A percentile compares a stretch with the other conserved stretches of the same genome.
Conservation (phyloP, 2,113 vertebrate genomes). For the Hyperopisus bebe region DNA sequence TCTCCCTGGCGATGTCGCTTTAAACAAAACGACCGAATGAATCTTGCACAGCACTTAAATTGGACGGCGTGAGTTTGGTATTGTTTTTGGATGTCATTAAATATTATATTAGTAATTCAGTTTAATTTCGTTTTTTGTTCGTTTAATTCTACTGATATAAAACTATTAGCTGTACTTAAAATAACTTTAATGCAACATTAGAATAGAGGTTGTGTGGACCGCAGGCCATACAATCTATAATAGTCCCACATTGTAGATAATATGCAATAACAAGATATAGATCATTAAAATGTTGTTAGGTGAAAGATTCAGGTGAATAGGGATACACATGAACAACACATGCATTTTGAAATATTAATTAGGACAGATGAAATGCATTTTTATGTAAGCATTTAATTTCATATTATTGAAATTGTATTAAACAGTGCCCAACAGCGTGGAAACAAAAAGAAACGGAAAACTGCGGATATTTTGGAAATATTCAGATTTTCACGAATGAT, state of each 20-base stretch:
- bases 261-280: not conserved
- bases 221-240: not conserved
- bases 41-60: not conserved
- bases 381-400: not conserved
- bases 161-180: not conserved
- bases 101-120: not conserved
- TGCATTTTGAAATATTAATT: not conserved
- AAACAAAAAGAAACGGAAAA: not conserved
- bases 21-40: not conserved
- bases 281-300: not conserved
- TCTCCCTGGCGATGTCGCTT: not conserved
- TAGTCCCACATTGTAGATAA: not conserved
- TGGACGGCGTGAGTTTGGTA: not conserved
- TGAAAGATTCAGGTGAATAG: not conserved
- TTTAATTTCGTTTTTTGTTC: not conserved
- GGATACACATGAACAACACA: not conserved
- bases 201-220: not conserved
- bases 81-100: not conserved
- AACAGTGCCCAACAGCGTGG: not conserved
- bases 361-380: not conserved
- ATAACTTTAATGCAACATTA: not conserved
- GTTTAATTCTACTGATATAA: not conserved
- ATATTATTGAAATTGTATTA: not conserved
- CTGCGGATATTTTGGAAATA: not conserved
- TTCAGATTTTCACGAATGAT: not conserved